Evolutionary conservation across 2,113 vertebrate genomes (phyloP), one percentile per base, ranked within the genome.

Genomic region (Narcine bancroftii): DNA sequence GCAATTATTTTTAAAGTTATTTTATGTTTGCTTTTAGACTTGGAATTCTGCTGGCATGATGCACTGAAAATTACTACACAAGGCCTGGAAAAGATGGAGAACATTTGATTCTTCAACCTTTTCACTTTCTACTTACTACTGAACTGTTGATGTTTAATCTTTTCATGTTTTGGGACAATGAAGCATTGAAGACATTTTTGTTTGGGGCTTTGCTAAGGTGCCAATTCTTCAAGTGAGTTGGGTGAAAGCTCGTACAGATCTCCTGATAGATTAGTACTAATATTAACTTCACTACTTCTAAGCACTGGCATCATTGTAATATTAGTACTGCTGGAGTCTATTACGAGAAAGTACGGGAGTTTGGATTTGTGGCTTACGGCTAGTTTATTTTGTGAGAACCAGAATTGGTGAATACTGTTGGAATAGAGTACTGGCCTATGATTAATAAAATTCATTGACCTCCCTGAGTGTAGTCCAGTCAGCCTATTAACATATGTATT

Each of bases 51-150:
- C 42, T 66, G 89, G 71, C 89, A 69, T 69, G 89, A 69, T 91
- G 89, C 89, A 91, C 89, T 91, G 89, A 91, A 69, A 69, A 24
- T 65, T 29, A 91, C 63, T 91, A 71, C 87, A 89, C 39, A 91
- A 71, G 60, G 89, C 89, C 89, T 91, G 65, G 87, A 71, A 69
- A 91, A 91, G 89, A 47, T 91, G 63, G 71, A 69, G 89, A 69
- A 69, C 24, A 29, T 91, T 91, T 91, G 42, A 91, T 66, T 91
- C 89, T 91, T 91, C 89, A 91, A 91, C 10, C 89, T 71, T 91
- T 91, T 91, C 89, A 29, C 33, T 91, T 91, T 91, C 89, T 91
- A 91, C 65, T 91, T 91, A 91, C 89, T 91, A 91, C 89, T 91
- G 89, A 91, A 69, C 89, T 91, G n/a, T 91, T 39, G 39, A 91